Evolutionary conservation across 2,797 vertebrate genomes (phyloP).

Genomic region (Premnoplex brunnescens): DNA sequence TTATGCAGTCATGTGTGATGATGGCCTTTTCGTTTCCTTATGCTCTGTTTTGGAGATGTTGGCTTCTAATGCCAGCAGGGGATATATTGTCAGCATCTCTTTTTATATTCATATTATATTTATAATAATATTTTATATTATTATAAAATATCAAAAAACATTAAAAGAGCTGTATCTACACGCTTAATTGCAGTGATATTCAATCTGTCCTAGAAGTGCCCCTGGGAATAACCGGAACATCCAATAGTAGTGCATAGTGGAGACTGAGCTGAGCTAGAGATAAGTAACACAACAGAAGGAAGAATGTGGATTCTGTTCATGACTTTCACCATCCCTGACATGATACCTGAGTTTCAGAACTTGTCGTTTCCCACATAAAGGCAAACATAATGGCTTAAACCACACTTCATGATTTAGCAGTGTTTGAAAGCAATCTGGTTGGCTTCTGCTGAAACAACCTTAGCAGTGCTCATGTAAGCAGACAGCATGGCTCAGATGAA

Average conservation of each 20-base stretch:
- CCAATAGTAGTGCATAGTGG: not conserved
- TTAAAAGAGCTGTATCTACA: not conserved
- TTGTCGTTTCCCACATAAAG: not conserved
- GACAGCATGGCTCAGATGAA: not conserved
- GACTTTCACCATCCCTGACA: not conserved
- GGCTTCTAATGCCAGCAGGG: not conserved
- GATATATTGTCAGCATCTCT: not conserved
- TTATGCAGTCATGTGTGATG: fast-evolving
- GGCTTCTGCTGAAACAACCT: not conserved
- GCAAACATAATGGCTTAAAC: not conserved
- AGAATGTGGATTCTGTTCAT: not conserved
- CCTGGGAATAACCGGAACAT: not conserved
- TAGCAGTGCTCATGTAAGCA: not conserved
- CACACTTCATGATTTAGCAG: not conserved
- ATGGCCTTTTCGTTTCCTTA: not conserved
- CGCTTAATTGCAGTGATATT: not conserved
- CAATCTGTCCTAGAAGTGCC: not conserved
- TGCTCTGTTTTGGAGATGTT: not conserved
- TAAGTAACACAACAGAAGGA: not conserved
- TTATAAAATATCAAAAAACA: not conserved
- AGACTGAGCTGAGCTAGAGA: not conserved
- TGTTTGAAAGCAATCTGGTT: not conserved
- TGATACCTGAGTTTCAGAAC: not conserved
- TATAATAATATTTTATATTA: not conserved
- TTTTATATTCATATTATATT: not conserved